phyloP scores from a whole-genome alignment of 2,797 vertebrate genomes.

The Lophotriccus pileatus region DNA sequence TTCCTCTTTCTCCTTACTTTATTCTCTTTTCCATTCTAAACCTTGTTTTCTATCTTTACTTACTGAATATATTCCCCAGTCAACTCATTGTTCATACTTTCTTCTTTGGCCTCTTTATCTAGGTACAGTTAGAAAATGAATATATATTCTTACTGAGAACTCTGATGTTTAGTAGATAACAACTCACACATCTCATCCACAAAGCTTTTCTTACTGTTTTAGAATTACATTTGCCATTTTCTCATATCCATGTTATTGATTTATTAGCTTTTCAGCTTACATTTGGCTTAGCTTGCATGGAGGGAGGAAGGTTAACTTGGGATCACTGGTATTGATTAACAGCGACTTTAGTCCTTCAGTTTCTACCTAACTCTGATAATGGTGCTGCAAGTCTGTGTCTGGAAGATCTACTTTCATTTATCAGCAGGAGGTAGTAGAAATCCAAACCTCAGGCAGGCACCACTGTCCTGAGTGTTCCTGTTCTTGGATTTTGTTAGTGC shows the following conservation, averaged over 20 bases:
- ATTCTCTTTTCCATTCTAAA: background rate
- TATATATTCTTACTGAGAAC: background rate
- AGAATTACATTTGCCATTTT: background rate
- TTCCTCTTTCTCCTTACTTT: background rate
- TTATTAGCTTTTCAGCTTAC: background rate
- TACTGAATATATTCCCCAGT: background rate
- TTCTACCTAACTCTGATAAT: background rate
- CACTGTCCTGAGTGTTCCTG: background rate
- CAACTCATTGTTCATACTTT: background rate
- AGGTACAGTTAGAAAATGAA: background rate
- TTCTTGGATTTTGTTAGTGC: background rate
- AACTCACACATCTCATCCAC: background rate
- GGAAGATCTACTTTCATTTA: background rate
- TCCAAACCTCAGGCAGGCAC: background rate
- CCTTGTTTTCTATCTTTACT: background rate
- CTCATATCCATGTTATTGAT: background rate
- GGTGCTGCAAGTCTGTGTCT: background rate
- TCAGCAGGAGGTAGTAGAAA: background rate
- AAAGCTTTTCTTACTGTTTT: background rate
- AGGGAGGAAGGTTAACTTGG: background rate
- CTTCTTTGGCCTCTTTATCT: background rate
- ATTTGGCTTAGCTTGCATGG: background rate
- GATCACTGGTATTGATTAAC: background rate
- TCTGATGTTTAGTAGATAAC: background rate
- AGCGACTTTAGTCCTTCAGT: background rate